Conservation (phyloP, 2,113 vertebrate species). For the Grammomys surdaster region DNA sequence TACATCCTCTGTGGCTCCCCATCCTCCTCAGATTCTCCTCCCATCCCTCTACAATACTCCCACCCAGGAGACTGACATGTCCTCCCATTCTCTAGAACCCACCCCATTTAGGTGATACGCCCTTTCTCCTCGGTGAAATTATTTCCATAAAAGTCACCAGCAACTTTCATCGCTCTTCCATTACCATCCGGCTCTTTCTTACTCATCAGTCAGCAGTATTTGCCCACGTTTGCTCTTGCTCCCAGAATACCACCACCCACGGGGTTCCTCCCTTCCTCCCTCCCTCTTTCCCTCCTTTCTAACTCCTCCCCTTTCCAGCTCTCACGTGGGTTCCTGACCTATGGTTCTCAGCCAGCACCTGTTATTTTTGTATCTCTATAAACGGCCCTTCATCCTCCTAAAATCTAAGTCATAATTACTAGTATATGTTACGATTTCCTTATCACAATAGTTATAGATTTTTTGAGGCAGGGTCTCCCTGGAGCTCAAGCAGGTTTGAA, state of each 20-base stretch:
- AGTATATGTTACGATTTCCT: constrained; percentile 11
- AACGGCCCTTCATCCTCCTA: neutral
- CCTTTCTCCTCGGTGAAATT: neutral
- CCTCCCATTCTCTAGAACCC: neutral
- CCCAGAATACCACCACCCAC: neutral
- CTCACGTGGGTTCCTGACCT: neutral
- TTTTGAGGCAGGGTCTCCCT: neutral
- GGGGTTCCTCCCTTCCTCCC: no score
- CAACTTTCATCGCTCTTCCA: neutral
- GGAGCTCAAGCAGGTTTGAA: no score
- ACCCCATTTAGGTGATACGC: neutral
- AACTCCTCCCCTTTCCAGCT: neutral
- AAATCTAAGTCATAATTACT: constrained; percentile 23
- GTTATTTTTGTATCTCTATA: neutral
- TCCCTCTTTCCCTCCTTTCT: neutral
- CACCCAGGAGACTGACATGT: neutral
- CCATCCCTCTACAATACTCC: no score
- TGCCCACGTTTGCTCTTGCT: neutral
- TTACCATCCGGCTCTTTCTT: neutral
- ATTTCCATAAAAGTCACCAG: neutral
- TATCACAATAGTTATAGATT: neutral
- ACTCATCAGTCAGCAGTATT: neutral
- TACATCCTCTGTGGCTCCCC: neutral
- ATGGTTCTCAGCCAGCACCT: neutral
- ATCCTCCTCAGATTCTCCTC: neutral